Conservation (phyloP, 2,888 invertebrate genomes). For the Archips crataeganus region DNA sequence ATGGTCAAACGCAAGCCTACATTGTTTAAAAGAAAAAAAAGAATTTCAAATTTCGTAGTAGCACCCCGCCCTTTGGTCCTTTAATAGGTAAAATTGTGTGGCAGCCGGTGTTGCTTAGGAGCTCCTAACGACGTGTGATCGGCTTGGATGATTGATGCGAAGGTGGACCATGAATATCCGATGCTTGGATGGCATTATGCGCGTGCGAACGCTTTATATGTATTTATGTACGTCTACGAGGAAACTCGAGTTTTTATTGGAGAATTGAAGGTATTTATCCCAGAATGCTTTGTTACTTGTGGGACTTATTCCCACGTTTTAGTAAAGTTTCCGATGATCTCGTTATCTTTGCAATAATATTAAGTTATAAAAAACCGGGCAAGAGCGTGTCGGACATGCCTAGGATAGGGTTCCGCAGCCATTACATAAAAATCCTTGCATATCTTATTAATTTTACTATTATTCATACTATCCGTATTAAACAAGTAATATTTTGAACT, state of each 20-base stretch:
- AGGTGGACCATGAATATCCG: constrained; percentile 35
- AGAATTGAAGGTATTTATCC: constrained; percentile 2
- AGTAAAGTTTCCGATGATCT: neutral
- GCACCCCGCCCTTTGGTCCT: too few species aligned
- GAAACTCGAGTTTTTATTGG: constrained; percentile 9
- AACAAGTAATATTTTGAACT: too few species aligned
- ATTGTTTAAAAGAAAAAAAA: too few species aligned
- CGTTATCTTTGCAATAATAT: neutral
- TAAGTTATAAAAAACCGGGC: neutral
- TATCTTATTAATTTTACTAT: too few species aligned
- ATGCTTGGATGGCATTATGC: constrained; percentile 34
- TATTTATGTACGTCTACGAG: constrained; percentile 5
- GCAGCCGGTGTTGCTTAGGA: constrained; percentile 9
- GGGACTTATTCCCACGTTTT: constrained; percentile 11
- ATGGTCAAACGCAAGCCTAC: too few species aligned
- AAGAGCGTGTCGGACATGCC: too few species aligned
- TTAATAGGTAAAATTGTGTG: constrained; percentile 10
- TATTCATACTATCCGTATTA: too few species aligned
- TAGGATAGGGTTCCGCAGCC: too few species aligned
- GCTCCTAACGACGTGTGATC: constrained; percentile 28
- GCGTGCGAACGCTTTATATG: constrained; percentile 15
- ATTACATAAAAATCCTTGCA: too few species aligned
- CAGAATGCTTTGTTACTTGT: neutral
- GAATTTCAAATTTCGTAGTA: too few species aligned
- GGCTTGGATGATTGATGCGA: constrained; percentile 42